phyloP scores from a whole-genome alignment of 2,113 vertebrate genomes.

The Serilophus lunatus region DNA sequence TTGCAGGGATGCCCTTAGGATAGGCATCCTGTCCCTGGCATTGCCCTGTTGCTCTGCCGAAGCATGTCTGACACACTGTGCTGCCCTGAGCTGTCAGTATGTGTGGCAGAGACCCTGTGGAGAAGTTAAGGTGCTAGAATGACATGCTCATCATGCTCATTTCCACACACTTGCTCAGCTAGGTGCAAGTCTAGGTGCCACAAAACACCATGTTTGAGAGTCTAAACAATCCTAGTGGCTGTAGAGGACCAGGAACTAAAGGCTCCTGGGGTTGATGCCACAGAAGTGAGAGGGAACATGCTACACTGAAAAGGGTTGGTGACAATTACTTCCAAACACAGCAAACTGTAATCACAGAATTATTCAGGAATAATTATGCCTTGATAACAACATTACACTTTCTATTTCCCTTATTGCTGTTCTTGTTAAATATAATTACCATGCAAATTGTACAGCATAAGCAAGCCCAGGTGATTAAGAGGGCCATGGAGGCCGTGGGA shows the following conservation, averaged over 20 bases:
- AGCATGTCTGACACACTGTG: fast-evolving
- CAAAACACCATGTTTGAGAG: fast-evolving
- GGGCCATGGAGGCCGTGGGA: neutral
- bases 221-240: neutral
- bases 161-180: neutral
- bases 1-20: neutral
- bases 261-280: neutral
- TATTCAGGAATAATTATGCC: constrained; percentile 67
- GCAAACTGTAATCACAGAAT: constrained; percentile 65
- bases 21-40: neutral
- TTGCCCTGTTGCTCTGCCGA: neutral
- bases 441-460: constrained; percentile 60
- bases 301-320: neutral
- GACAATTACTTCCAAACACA: constrained; percentile 32
- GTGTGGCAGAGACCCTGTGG: fast-evolving
- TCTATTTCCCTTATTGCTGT: constrained; percentile 67
- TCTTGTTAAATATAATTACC: constrained; percentile 73
- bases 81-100: neutral
- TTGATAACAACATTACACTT: constrained; percentile 68
- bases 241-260: neutral
- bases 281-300: neutral
- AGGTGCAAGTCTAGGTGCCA: neutral
- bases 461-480: constrained; percentile 63
- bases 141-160: fast-evolving
- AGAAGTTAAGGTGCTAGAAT: neutral